Conservation (phyloP, 2,888 invertebrate genomes). For the Agrotis puta region DNA sequence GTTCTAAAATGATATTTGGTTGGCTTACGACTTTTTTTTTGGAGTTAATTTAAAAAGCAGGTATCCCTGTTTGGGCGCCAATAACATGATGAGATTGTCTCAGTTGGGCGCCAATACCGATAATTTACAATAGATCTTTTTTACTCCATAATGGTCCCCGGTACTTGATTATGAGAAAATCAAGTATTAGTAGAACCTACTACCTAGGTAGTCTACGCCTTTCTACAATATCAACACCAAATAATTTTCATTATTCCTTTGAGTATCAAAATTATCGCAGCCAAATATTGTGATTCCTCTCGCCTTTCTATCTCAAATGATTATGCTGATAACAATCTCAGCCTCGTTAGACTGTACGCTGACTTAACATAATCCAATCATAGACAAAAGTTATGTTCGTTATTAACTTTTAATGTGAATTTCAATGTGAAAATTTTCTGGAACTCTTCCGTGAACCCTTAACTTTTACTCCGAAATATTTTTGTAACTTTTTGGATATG, state of each 20-base stretch:
- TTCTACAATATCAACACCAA: not conserved
- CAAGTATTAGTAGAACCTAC: no score
- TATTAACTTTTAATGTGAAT: slow-evolving; percentile 73
- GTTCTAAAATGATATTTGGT: slow-evolving; percentile 21
- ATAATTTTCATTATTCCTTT: slow-evolving; percentile 9
- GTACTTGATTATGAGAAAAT: no score
- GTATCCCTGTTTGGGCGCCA: slow-evolving; percentile 25
- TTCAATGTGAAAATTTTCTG: slow-evolving; percentile 66
- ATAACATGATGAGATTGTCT: not conserved
- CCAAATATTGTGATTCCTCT: slow-evolving; percentile 33
- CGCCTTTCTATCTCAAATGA: slow-evolving; percentile 50
- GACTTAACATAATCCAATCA: slow-evolving; percentile 66
- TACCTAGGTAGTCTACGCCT: not conserved
- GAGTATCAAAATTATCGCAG: slow-evolving; percentile 16
- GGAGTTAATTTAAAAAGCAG: not conserved
- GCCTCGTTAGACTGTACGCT: slow-evolving; percentile 53
- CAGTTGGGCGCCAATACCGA: slow-evolving; percentile 33
- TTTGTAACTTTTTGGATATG: slow-evolving; percentile 62
- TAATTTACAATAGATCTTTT: no score
- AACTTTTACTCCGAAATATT: slow-evolving; percentile 67
- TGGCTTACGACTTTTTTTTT: not conserved
- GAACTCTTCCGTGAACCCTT: slow-evolving; percentile 63
- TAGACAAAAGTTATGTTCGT: slow-evolving; percentile 72
- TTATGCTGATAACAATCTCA: slow-evolving; percentile 49
- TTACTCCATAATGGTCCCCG: no score